Base-by-base conservation (phyloP, 2,888 invertebrate genomes). In the Cerastis leucographa region DNA sequence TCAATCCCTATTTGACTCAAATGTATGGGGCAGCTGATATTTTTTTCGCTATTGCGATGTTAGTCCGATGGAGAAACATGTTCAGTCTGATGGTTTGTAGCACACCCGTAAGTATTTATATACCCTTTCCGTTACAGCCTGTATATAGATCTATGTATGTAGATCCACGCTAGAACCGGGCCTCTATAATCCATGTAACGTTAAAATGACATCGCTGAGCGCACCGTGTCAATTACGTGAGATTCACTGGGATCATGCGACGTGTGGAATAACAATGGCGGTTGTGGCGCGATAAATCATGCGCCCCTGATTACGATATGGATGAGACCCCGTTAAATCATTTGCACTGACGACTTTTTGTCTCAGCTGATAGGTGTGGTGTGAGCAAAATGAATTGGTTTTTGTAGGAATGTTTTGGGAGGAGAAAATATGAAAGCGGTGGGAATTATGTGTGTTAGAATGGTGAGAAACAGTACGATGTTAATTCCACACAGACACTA, bases 301-400 rank as follows among this genome's bases (percentile, higher is more conserved):
- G 64, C 44, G 61, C 49, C 76, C 71, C 76, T 82, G 83, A 83
- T 85, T 87, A 81, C 74, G 74, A 78, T 77, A 85, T 83, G 67
- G 65, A 83, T 78, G 83, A 88, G 84, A 83, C 87, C 70, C 82
- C 82, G 83, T 86, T 91, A 90, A 90, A 91, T 91, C 89, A 89
- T 90, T 87, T 86, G 77, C 69, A 68, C 69, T 76, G 72, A 76
- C 69, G 76, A 83, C 59, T 78, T 83, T 82, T 78, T 80, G 77
- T 74, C 76, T 66, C 67, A 74, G 35, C 44, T 78, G 61, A 65
- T 81, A 71, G 66, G 72, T 68, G 29, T 69, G 66, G 72, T 68
- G 29, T 69, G 56, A 66, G 66, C 2, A 67, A 11, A 77, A 76
- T 42, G n/a, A 76, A 77, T 68, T 77, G 77, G 14, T 66, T 76